phyloP scores from a whole-genome alignment of 1,140 invertebrate genomes.

The Saxidomus purpurata region DNA sequence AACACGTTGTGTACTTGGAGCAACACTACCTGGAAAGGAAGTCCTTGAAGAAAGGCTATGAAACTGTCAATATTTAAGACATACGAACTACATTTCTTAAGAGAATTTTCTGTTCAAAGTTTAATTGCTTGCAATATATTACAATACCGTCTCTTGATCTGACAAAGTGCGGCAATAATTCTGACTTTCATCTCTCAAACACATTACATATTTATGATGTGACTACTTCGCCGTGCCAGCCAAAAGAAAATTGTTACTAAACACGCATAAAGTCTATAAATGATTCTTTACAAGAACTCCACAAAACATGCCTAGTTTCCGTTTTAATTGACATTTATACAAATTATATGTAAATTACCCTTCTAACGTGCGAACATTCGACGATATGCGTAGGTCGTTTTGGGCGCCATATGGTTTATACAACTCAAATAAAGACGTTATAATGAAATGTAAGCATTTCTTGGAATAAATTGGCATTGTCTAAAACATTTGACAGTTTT shows the following conservation, averaged over 20 bases:
- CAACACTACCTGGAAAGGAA: background rate
- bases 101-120: constrained; percentile 45
- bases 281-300: constrained; percentile 39
- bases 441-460: background rate
- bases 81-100: background rate
- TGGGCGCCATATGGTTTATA: constrained; percentile 12
- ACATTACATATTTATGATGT: constrained; percentile 60
- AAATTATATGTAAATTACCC: constrained; percentile 39
- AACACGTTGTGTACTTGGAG: background rate
- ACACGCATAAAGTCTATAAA: constrained; percentile 49
- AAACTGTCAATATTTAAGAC: constrained; percentile 32
- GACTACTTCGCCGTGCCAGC: constrained; percentile 1
- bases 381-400: background rate
- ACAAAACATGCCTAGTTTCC: constrained; percentile 28
- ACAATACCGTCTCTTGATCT: constrained; percentile 37
- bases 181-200: constrained; percentile 52
- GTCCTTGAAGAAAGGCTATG: constrained; percentile 8
- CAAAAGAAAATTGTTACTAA: constrained; percentile 44
- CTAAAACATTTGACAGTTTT: no score
- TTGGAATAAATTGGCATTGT: background rate
- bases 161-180: constrained; percentile 42
- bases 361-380: background rate
- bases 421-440: background rate
- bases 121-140: constrained; percentile 59
- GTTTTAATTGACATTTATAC: constrained; percentile 46